Conservation (phyloP, 2,113 vertebrate genomes). For the Phyllopteryx taeniolatus region DNA sequence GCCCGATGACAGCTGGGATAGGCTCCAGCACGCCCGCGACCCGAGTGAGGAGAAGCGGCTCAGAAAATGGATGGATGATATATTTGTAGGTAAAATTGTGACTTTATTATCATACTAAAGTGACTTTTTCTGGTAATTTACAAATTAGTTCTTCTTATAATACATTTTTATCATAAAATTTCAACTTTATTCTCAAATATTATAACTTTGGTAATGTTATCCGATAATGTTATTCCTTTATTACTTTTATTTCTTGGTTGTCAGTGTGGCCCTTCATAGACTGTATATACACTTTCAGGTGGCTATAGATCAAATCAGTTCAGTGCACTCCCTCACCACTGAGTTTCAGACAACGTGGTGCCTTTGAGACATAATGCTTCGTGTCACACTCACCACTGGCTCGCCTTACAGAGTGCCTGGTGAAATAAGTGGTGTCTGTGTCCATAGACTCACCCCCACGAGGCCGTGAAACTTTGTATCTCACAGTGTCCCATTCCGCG, state of each 20-base stretch:
- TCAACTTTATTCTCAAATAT: not conserved
- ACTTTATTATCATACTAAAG: not conserved
- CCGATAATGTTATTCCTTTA: not conserved
- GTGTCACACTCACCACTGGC: slow-evolving; percentile 26
- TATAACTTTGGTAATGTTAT: not conserved
- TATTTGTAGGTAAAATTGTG: not conserved
- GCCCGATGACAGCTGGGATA: too few relatives aligned
- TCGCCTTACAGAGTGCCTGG: slow-evolving; percentile 27
- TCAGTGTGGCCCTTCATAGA: slow-evolving; percentile 2
- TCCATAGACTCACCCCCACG: slow-evolving; percentile 32
- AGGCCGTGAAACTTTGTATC: slow-evolving; percentile 53
- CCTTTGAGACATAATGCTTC: slow-evolving; percentile 25
- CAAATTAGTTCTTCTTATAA: not conserved
- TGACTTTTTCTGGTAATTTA: not conserved
- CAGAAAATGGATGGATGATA: too few relatives aligned
- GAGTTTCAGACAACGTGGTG: slow-evolving; percentile 23
- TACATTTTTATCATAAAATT: not conserved
- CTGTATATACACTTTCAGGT: slow-evolving; percentile 8
- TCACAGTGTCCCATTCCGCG: slow-evolving; percentile 44
- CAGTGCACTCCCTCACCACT: slow-evolving; percentile 28
- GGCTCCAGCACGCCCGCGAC: too few relatives aligned
- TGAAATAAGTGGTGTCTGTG: slow-evolving; percentile 52
- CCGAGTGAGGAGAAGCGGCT: too few relatives aligned
- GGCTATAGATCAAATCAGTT: slow-evolving; percentile 34
- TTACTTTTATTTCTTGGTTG: not conserved